These are phyloP conservation scores for Rugalucina vietnamica DNA, from an alignment of 2,888 invertebrate species.

Conservation along the genomic window DNA sequence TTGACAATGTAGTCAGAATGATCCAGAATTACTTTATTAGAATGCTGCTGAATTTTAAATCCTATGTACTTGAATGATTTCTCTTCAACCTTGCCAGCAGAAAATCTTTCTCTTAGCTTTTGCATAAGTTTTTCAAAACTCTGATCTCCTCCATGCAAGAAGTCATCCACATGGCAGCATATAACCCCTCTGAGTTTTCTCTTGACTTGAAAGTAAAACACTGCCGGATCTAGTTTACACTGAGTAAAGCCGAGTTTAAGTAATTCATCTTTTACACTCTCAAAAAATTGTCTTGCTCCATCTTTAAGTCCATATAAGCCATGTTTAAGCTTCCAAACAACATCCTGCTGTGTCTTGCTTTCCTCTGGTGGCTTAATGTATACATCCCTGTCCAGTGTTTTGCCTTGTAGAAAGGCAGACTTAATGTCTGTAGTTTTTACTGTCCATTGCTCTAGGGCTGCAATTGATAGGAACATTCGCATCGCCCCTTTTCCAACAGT, in stretches of 20 bases:
- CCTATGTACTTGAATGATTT: conserved; percentile 3
- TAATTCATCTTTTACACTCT: conserved; percentile 48
- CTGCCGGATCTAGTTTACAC: neutral
- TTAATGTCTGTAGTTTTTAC: conserved; percentile 63
- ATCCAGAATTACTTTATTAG: neutral
- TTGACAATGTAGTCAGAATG: neutral
- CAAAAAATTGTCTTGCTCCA: conserved; percentile 57
- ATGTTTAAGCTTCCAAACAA: conserved; percentile 58
- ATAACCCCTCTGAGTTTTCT: neutral
- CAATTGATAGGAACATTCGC: conserved; percentile 45
- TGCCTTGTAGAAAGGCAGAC: conserved; percentile 57
- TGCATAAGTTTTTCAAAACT: neutral
- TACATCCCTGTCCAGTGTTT: conserved; percentile 49
- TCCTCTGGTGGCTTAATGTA: conserved; percentile 51
- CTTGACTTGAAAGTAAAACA: neutral
- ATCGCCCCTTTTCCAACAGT: conserved; percentile 42
- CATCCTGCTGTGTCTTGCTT: conserved; percentile 15
- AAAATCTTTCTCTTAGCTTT: conserved; percentile 1
- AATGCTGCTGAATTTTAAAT: conserved; percentile 1
- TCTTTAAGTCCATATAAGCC: conserved; percentile 57
- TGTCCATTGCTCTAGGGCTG: conserved; percentile 45
- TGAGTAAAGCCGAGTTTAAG: conserved; percentile 18
- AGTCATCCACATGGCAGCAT: conserved; percentile 9
- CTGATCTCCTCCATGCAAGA: neutral
- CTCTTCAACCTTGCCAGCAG: conserved; percentile 2